A percentile compares a stretch with the other conserved stretches of the same genome.
Evolutionary conservation across 2,888 invertebrate genomes (phyloP).

Genomic region (Oligia strigilis): DNA sequence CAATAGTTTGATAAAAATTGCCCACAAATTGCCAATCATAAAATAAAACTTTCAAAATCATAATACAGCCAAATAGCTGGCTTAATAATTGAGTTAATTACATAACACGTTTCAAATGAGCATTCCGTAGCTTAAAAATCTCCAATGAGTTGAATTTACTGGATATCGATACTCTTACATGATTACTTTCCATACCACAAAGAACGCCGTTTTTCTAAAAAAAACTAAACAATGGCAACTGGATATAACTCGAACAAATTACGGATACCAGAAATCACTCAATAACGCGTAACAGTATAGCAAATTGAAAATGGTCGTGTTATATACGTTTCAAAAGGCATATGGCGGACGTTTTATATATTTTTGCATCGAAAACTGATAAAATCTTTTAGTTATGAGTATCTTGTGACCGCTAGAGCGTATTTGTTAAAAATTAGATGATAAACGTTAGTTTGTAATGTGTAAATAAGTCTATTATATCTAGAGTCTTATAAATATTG

Average conservation of each 20-base stretch:
- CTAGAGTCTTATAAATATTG: slow-evolving; percentile 89
- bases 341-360: slow-evolving; percentile 91
- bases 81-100: slow-evolving; percentile 14
- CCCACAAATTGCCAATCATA: slow-evolving; percentile 31
- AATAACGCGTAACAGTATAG: slow-evolving; percentile 40
- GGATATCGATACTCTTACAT: slow-evolving; percentile 31
- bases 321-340: slow-evolving; percentile 89
- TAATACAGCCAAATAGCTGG: neutral
- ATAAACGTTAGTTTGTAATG: slow-evolving; percentile 90
- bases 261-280: slow-evolving; percentile 55
- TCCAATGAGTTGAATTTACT: slow-evolving; percentile 32
- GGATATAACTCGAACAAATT: slow-evolving; percentile 79
- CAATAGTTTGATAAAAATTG: slow-evolving; percentile 12
- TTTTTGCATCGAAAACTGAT: slow-evolving; percentile 91
- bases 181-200: slow-evolving; percentile 63
- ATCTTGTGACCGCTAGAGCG: slow-evolving; percentile 90
- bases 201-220: slow-evolving; percentile 79
- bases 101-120: neutral
- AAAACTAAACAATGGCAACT: slow-evolving; percentile 85
- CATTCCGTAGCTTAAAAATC: slow-evolving; percentile 2
- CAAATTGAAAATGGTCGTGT: slow-evolving; percentile 71
- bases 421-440: slow-evolving; percentile 90
- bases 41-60: slow-evolving; percentile 16
- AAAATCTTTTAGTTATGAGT: slow-evolving; percentile 91
- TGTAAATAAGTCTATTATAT: slow-evolving; percentile 90